phyloP scores from a whole-genome alignment of 2,888 invertebrate genomes.

The Dynastes tityus region DNA sequence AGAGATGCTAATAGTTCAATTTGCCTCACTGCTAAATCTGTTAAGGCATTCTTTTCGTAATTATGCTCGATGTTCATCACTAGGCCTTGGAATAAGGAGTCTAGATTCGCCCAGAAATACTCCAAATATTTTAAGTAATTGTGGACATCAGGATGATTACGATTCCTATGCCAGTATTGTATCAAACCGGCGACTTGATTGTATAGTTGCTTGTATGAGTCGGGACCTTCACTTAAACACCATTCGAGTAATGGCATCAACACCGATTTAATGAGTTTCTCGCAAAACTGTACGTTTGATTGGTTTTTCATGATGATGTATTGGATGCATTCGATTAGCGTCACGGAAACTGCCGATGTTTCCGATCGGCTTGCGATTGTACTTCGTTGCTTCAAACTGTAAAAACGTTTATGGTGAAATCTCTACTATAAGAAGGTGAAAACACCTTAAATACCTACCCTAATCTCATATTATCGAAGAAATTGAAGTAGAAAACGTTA shows the following conservation, averaged over 20 bases:
- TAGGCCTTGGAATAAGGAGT: constrained; percentile 63
- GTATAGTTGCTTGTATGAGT: constrained; percentile 70
- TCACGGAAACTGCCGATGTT: constrained; percentile 77
- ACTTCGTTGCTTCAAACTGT: constrained; percentile 76
- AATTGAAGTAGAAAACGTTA: constrained; percentile 75
- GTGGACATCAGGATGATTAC: constrained; percentile 62
- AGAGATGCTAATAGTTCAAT: constrained; percentile 71
- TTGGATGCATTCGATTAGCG: constrained; percentile 84
- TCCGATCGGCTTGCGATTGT: constrained; percentile 79
- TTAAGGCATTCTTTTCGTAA: constrained; percentile 55
- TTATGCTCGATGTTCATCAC: constrained; percentile 60
- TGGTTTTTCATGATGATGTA: constrained; percentile 75
- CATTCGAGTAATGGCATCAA: constrained; percentile 71
- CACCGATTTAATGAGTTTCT: constrained; percentile 68
- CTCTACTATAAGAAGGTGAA: background rate
- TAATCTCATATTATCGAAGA: constrained; percentile 79
- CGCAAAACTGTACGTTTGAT: constrained; percentile 69
- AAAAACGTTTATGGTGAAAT: constrained; percentile 37
- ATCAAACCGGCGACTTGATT: constrained; percentile 72
- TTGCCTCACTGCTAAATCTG: constrained; percentile 65
- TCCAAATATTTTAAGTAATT: constrained; percentile 66
- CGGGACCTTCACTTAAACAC: constrained; percentile 68
- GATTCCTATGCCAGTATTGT: constrained; percentile 75
- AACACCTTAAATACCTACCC: constrained; percentile 72
- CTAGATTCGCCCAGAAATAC: constrained; percentile 69